Conservation (phyloP, 2,797 vertebrate genomes). For the Leuciscus waleckii region DNA sequence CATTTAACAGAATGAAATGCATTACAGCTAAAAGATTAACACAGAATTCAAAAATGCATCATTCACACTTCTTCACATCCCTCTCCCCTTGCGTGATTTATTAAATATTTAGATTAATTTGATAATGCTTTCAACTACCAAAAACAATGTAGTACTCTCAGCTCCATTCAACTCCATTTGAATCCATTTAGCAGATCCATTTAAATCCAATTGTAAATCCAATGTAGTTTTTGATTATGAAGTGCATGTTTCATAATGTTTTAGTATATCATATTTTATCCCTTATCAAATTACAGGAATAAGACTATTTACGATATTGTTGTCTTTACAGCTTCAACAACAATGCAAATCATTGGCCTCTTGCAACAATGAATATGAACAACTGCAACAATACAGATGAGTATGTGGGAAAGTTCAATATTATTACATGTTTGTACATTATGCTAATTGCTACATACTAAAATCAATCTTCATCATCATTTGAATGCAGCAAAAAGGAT, state of each 20-base stretch:
- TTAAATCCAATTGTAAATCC: background rate
- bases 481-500: constrained; percentile 71
- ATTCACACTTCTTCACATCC: background rate
- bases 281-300: background rate
- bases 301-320: constrained; percentile 24
- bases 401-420: constrained; percentile 75
- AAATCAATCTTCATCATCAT: background rate
- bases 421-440: background rate
- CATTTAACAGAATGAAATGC: background rate
- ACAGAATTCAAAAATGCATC: background rate
- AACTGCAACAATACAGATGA: constrained; percentile 88
- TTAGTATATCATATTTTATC: background rate
- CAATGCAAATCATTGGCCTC: constrained; percentile 68
- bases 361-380: constrained; percentile 83
- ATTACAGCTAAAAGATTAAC: background rate
- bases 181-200: constrained; percentile 8
- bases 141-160: background rate
- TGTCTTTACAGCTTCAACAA: constrained; percentile 56
- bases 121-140: background rate
- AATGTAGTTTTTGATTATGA: background rate
- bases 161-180: background rate
- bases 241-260: background rate
- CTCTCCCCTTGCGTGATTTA: background rate
- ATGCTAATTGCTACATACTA: background rate
- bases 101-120: background rate